Evolutionary conservation across 92 coral and sea anemone genomes (phyloP), one percentile per base, ranked within the genome.

Genomic region (Porites cylindrica): DNA sequence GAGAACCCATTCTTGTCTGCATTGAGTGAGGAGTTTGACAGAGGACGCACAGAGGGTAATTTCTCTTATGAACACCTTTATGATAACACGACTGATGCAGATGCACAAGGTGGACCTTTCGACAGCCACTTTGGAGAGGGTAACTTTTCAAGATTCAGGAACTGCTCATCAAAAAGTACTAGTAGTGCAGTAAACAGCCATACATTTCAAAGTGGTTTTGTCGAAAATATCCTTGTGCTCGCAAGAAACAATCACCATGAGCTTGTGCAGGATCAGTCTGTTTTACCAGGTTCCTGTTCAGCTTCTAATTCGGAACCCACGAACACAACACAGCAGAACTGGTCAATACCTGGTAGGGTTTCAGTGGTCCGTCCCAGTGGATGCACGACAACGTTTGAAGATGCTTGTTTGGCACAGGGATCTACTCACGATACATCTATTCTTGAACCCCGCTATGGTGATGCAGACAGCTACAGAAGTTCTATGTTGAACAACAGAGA

Each of bases 401-500:
- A 18, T 62, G 66, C 16, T 2, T 18, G 4, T 14, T 14, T 18
- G n/a, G 66, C 66, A 18, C 66, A 62, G 10, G 23, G 21, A 18
- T 14, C 23, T 62, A 0, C 66, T 10, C 7, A 13, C n/a, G 61
- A 14, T 11, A 56, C 61, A 11, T 8, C 61, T 56, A 56, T 62
- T 16, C 77, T 4, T 51, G 62, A 52, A 20, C 78, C 62, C 4
- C 7, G 56, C 0, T 14, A 32, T 52, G 63, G 10, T 20, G 61
- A 51, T 24, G 32, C 63, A n/a, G 62, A 24, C 29, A 52, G 53
- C 10, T 4, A 23, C 24, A 51, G 29, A 72, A 58, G 53, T 50
- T 72, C 77, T 43, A 1, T 72, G 60, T 50, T 24, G 10, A 56
- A 56, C 61, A 76, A 76, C 66, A 59, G 80, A 29, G 80, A 76